Base-by-base conservation (phyloP, 2,113 vertebrate species). In the Cololabis saira region DNA sequence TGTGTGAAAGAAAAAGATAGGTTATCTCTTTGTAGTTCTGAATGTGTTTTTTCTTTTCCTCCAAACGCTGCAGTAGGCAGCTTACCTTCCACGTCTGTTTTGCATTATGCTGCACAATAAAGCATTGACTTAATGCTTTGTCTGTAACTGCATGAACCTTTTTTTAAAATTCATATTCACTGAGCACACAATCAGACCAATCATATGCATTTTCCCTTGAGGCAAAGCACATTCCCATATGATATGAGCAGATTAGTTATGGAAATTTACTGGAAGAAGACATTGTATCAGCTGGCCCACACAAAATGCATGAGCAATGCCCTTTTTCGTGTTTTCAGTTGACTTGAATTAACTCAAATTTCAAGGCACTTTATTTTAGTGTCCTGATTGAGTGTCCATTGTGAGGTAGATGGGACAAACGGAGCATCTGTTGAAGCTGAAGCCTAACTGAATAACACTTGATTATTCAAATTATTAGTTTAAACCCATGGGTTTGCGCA, bases 81-180 rank as follows among this genome's bases (percentile, higher is more conserved):
- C 67, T 42, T 7, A 52, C 18, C 21, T 12, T 40, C n/a, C 33
- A 17, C 27, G 7, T n/a, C 40, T 68, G 4, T 27, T 63, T 64
- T 43, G 48, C 5, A 2, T 64, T 48, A 57, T 53, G 48, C 47
- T 51, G 12, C 51, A 51, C 22, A 43, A 45, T 45, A 12, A 69
- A 63, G 17, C n/a, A 69, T 33, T 44, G 40, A 2, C 58, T 63
- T 74, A 68, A 57, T 77, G 27, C 55, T 30, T 48, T 42, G 3
- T 62, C 67, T 33, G 67, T 72, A 72, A 49, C 43, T 56, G 42
- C 16, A 5, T 47, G 52, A 21, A 53, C 50, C 63, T 67, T 81
- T 67, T 81, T 85, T 87, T 77, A 64, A 84, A 87, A 87, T 89
- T 71, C 65, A 83, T 79, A 74, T 85, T 78, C 59, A 67, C 47